Evolutionary conservation across 2,797 vertebrate species (phyloP).

Genomic region (Melanotaenia parkinsoni): DNA sequence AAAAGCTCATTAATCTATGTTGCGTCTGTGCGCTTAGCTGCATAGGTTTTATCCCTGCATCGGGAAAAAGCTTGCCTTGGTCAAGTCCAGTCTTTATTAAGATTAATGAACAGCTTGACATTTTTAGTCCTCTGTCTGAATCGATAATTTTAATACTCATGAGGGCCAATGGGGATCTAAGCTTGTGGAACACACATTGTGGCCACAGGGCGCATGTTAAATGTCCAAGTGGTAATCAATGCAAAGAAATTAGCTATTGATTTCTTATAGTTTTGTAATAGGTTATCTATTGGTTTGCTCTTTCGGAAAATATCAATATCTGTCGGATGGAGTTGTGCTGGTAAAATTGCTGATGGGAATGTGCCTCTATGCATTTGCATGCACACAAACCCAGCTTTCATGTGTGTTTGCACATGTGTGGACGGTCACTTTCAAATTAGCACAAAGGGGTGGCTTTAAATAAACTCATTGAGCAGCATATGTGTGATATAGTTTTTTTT

Average conservation of each 20-base stretch:
- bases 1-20: slow-evolving; percentile 76
- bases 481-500: slow-evolving; percentile 56
- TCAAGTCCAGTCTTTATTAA: slow-evolving; percentile 87
- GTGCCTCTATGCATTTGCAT: slow-evolving; percentile 35
- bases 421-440: slow-evolving; percentile 89
- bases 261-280: slow-evolving; percentile 94
- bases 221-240: slow-evolving; percentile 96
- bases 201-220: slow-evolving; percentile 90
- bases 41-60: slow-evolving; percentile 71
- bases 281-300: slow-evolving; percentile 96
- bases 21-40: slow-evolving; percentile 65
- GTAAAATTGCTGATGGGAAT: slow-evolving; percentile 74
- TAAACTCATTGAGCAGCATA: slow-evolving; percentile 72
- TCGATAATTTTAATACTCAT: slow-evolving; percentile 91
- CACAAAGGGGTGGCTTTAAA: slow-evolving; percentile 85
- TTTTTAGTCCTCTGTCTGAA: slow-evolving; percentile 89
- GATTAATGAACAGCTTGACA: slow-evolving; percentile 92
- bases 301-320: slow-evolving; percentile 94
- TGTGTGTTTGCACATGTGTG: slow-evolving; percentile 45
- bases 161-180: slow-evolving; percentile 84
- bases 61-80: slow-evolving; percentile 72
- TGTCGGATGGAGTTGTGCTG: slow-evolving; percentile 89
- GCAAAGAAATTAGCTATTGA: slow-evolving; percentile 98
- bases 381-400: slow-evolving; percentile 19
- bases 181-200: slow-evolving; percentile 85